Percentiles rank a stretch among this genome's conserved stretches.
Conservation (phyloP, 2,113 vertebrate genomes). For the Panthera leo region DNA sequence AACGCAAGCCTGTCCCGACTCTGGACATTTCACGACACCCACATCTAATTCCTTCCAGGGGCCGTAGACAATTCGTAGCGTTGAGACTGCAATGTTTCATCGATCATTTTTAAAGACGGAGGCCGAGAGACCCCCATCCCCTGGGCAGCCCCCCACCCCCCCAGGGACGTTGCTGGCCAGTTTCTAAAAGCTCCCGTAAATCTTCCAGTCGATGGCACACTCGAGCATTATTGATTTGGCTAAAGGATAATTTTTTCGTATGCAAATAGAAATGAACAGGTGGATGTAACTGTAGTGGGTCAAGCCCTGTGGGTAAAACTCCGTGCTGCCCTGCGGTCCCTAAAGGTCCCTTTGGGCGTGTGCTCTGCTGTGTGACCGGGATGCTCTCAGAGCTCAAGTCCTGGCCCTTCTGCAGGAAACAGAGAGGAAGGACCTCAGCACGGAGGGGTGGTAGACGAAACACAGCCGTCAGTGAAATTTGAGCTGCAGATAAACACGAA, state of each 20-base stretch:
- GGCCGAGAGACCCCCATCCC: not conserved
- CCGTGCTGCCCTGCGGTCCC: not conserved
- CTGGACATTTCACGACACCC: not conserved
- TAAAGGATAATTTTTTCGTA: not conserved
- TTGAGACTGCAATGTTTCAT: not conserved
- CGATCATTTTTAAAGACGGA: not conserved
- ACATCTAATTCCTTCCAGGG: not conserved
- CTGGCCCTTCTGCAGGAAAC: accelerated
- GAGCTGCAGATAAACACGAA: not conserved
- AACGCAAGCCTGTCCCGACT: not conserved
- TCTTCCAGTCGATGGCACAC: not conserved
- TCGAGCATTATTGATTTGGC: not conserved
- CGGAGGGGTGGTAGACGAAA: not conserved
- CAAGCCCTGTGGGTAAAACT: not conserved
- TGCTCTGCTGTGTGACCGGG: too few species aligned
- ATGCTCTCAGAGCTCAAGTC: not conserved
- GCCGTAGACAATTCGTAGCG: accelerated
- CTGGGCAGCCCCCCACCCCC: too few species aligned
- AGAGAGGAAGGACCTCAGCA: not conserved
- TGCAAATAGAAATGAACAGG: not conserved
- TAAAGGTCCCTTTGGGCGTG: not conserved
- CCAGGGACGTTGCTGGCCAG: not conserved
- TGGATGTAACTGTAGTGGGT: accelerated
- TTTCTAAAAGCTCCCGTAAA: too few species aligned
- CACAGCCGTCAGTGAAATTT: not conserved